phyloP scores from a whole-genome alignment of 2,888 invertebrate genomes.

The Chouioia cunea region DNA sequence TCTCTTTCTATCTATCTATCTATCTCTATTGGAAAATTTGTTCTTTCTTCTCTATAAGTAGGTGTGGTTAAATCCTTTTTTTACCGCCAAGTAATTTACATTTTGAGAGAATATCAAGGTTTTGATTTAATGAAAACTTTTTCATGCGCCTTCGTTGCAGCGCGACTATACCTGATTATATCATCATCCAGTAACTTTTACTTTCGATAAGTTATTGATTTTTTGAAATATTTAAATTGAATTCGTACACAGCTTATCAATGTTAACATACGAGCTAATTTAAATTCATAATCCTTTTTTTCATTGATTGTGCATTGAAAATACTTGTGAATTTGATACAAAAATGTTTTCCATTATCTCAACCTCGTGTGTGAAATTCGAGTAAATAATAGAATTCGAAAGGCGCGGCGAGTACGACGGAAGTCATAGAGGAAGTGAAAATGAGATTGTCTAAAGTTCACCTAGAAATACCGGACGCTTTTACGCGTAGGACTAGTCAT shows the following conservation, averaged over 20 bases:
- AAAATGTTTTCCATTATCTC: no score
- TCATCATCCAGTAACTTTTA: not conserved
- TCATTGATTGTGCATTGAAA: no score
- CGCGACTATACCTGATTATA: not conserved
- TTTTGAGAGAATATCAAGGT: constrained; percentile 41
- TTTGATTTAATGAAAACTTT: constrained; percentile 17
- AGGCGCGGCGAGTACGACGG: constrained; percentile 35
- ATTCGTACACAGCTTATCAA: not conserved
- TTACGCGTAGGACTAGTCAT: constrained; percentile 22
- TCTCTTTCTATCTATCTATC: no score
- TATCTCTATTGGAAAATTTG: constrained; percentile 40
- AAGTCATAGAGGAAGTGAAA: constrained; percentile 38
- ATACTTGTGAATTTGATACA: no score
- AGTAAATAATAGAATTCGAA: constrained; percentile 8
- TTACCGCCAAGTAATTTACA: constrained; percentile 26
- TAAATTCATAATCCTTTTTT: no score
- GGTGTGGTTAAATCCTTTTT: constrained; percentile 2
- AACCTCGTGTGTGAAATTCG: constrained; percentile 1
- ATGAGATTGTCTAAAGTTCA: constrained; percentile 30
- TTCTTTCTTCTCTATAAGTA: constrained; percentile 7
- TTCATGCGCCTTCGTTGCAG: constrained; percentile 8
- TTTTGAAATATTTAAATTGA: constrained; percentile 1
- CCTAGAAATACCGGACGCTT: constrained; percentile 25
- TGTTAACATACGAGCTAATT: no score
- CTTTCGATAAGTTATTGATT: constrained; percentile 1